A percentile compares a stretch with the other conserved stretches of the same genome.
Conservation (phyloP, 2,113 vertebrate species). For the Narcine bancroftii region DNA sequence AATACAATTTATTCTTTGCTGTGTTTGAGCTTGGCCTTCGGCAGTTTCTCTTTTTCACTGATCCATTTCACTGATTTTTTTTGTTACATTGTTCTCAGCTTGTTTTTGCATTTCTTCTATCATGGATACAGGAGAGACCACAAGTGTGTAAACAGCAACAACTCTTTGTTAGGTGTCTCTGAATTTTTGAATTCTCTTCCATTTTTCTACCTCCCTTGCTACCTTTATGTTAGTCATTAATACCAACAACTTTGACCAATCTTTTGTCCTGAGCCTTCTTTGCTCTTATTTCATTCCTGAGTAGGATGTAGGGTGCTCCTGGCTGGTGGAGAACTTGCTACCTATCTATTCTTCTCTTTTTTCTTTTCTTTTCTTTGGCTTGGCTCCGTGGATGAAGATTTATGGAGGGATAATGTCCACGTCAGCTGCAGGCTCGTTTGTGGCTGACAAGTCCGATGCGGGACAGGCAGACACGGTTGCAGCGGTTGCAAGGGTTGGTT, state of each 20-base stretch:
- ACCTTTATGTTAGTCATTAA: not conserved
- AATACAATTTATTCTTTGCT: not conserved
- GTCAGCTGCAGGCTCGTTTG: too few species aligned
- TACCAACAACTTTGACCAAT: not conserved
- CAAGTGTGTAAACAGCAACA: not conserved
- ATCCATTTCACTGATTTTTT: too few species aligned
- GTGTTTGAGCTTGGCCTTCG: not conserved
- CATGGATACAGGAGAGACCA: not conserved
- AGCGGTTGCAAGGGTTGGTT: too few species aligned
- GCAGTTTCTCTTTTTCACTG: not conserved
- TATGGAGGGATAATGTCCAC: too few species aligned
- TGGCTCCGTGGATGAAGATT: too few species aligned
- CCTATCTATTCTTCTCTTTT: too few species aligned
- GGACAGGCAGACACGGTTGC: too few species aligned
- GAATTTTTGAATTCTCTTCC: not conserved
- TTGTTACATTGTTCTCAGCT: not conserved
- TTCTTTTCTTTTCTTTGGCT: too few species aligned
- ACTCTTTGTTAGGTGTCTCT: not conserved
- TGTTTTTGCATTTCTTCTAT: not conserved
- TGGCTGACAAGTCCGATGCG: too few species aligned
- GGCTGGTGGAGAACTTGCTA: too few species aligned
- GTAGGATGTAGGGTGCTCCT: too few species aligned
- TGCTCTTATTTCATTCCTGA: too few species aligned
- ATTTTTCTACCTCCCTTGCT: not conserved
- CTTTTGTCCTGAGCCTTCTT: not conserved